phyloP scores from a whole-genome alignment of 2,113 vertebrate genomes.

The Spermophilus dauricus region DNA sequence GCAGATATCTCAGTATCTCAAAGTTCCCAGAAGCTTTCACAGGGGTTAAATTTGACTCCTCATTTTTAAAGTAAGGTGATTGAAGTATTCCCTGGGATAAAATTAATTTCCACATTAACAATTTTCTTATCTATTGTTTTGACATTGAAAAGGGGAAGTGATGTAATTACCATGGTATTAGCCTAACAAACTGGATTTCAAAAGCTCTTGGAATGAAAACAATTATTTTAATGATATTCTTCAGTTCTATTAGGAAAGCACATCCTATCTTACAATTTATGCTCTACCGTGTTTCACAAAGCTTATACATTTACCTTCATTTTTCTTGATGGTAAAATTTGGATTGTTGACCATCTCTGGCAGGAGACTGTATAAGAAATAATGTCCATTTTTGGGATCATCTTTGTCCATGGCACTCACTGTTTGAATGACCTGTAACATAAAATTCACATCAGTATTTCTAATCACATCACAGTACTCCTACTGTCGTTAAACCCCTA shows the following conservation, averaged over 20 bases:
- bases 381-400: conserved; percentile 97
- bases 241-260: background rate
- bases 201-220: conserved; percentile 24
- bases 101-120: conserved; percentile 64
- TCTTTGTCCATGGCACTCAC: conserved; percentile 98
- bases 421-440: conserved; percentile 96
- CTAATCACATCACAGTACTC: conserved; percentile 26
- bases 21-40: conserved; percentile 58
- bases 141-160: conserved; percentile 68
- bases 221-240: background rate
- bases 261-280: background rate
- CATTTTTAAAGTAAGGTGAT: conserved; percentile 35
- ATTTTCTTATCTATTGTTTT: conserved; percentile 71
- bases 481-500: conserved; percentile 39
- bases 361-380: conserved; percentile 96
- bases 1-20: conserved; percentile 56
- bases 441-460: conserved; percentile 75
- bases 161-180: conserved; percentile 27
- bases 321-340: conserved; percentile 99
- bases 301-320: conserved; percentile 91
- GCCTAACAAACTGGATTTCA: conserved; percentile 63
- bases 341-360: conserved; percentile 98
- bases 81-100: conserved; percentile 58
- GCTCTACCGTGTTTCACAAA: background rate
- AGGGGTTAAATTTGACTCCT: conserved; percentile 49